Conservation (phyloP, 2,113 vertebrate species). For the Asarcornis scutulata region DNA sequence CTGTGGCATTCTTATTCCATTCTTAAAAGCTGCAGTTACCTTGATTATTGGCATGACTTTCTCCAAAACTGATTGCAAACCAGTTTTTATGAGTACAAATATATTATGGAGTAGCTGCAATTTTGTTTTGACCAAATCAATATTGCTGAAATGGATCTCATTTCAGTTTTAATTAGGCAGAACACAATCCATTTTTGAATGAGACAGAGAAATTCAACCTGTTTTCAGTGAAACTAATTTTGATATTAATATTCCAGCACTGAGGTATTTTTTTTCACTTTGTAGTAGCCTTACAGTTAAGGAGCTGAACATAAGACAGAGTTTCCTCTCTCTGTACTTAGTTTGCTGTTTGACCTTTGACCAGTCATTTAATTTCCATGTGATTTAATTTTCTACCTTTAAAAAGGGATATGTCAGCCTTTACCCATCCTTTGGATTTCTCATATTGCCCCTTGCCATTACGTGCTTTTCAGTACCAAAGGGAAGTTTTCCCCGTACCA, state of each 20-base stretch:
- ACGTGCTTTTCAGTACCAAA: neutral
- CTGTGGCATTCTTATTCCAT: neutral
- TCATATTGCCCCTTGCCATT: neutral
- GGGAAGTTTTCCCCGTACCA: neutral
- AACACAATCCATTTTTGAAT: neutral
- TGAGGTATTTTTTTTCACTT: neutral
- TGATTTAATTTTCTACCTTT: conserved; percentile 39
- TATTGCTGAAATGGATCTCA: neutral
- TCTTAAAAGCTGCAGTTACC: neutral
- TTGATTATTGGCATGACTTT: neutral
- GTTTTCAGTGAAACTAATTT: neutral
- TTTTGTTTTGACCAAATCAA: neutral
- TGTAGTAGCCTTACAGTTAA: neutral
- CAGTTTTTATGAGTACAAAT: neutral
- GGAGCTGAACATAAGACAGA: neutral
- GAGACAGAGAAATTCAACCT: neutral
- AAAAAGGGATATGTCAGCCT: neutral
- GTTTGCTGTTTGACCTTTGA: conserved; percentile 16
- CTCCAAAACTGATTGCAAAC: neutral
- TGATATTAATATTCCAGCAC: neutral
- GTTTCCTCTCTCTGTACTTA: neutral
- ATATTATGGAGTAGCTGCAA: neutral
- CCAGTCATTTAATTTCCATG: neutral
- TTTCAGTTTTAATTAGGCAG: neutral
- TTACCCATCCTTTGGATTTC: neutral